A percentile compares a stretch with the other conserved stretches of the same genome.
These are phyloP conservation scores for Halcyon chelicuti DNA, from an alignment of 2,797 vertebrate genomes.

Conservation along the genomic window DNA sequence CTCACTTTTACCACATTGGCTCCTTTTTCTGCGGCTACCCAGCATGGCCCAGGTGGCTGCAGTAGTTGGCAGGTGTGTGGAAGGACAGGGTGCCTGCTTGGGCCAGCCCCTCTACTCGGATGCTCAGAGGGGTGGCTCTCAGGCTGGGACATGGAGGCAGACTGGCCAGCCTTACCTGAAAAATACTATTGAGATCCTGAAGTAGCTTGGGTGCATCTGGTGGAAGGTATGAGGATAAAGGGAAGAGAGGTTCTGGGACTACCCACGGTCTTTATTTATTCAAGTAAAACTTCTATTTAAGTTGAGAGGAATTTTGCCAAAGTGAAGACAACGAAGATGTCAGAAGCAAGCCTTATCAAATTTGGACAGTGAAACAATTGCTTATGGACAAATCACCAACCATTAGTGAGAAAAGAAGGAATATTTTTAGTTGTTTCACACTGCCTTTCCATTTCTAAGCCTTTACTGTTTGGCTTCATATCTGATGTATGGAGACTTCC, in stretches of 20 bases:
- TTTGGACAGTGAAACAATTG: background rate
- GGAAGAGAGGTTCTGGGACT: background rate
- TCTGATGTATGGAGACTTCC: background rate
- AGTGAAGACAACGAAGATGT: background rate
- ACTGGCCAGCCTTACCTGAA: background rate
- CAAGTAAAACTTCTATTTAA: background rate
- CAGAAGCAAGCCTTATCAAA: background rate
- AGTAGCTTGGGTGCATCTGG: background rate
- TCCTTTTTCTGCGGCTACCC: background rate
- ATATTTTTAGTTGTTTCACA: background rate
- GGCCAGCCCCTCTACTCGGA: rapidly evolving
- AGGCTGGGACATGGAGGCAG: background rate
- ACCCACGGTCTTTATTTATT: background rate
- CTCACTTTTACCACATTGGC: background rate
- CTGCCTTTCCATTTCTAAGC: background rate
- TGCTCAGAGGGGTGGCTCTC: background rate
- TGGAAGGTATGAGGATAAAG: background rate
- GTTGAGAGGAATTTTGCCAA: background rate
- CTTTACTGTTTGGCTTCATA: constrained; percentile 20
- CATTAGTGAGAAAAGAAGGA: background rate
- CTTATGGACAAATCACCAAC: background rate
- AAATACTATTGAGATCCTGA: background rate
- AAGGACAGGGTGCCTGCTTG: background rate
- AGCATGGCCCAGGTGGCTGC: background rate
- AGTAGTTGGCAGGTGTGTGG: background rate